These are phyloP conservation scores for Aplysina aerophoba DNA, from an alignment of 37 sponge, comb jelly and placozoan genomes.

Conservation along the genomic window DNA sequence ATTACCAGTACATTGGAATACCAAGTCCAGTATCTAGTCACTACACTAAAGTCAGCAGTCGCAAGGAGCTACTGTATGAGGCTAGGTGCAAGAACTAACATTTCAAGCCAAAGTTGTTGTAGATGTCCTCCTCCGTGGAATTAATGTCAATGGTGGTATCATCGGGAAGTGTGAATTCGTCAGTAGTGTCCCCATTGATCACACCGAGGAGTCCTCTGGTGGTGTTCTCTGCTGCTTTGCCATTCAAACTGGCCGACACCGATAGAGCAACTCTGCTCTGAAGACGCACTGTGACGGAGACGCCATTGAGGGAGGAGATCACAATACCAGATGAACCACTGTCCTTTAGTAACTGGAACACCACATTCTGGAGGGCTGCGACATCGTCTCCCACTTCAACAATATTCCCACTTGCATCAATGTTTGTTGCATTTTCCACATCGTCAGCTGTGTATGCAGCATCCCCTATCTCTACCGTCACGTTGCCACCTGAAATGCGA, in stretches of 20 bases:
- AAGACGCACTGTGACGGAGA: conserved; percentile 25
- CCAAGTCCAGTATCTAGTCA: too few species aligned
- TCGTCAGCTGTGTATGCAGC: background rate
- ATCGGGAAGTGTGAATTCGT: conserved; percentile 53
- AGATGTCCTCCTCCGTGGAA: conserved; percentile 49
- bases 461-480: background rate
- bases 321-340: background rate
- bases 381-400: background rate
- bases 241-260: background rate
- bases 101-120: conserved; percentile 49
- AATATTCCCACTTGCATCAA: background rate
- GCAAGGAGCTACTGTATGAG: background rate
- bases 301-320: conserved; percentile 32
- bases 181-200: conserved; percentile 47
- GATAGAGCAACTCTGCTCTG: background rate
- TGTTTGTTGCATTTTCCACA: conserved; percentile 11
- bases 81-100: conserved; percentile 48
- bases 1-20: too few species aligned
- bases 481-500: background rate
- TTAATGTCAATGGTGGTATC: conserved; percentile 24
- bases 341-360: conserved; percentile 2
- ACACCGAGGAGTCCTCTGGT: conserved; percentile 65
- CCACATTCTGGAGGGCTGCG: background rate
- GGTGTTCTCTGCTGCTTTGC: background rate
- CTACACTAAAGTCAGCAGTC: too few species aligned